Base-by-base conservation (phyloP, 2,797 vertebrate genomes). In the Parotocinclus haroldoi region DNA sequence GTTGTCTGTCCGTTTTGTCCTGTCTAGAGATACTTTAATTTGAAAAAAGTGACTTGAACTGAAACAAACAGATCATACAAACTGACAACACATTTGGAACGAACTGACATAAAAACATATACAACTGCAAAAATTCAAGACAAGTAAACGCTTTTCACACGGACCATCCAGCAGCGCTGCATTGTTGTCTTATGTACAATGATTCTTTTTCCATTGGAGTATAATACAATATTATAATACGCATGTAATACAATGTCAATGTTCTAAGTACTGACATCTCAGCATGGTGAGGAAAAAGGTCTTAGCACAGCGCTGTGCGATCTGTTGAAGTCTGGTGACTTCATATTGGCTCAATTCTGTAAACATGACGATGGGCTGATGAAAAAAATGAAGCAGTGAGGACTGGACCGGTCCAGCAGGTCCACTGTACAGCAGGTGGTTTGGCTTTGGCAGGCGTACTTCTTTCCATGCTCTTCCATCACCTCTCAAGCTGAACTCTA, bases 131-230 rank as follows among this genome's bases (percentile, higher is more conserved):
- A 16, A 63, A 27, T 68, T 75, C 66, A 68, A 63, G 69, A 68
- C 51, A 51, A 69, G 53, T 48, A 65, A 71, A 66, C 12, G 70
- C 73, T 76, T 74, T 77, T 73, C 65, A 82, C 79, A 73, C 72
- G 59, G 68, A 72, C 76, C 67, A 52, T 76, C 78, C 79, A 78
- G 78, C 81, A 85, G 80, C 83, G 80, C 83, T 78, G 82, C 73
- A 81, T 63, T 75, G 78, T 49, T 69, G 68, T 71, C 72, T 71
- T 86, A 83, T 88, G 60, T 87, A 86, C 85, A 89, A 46, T n/a
- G 70, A 71, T 80, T 66, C 11, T 42, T 68, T 18, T 36, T 56
- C 59, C 48, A 52, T 38, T 46, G 72, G 75, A 83, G 79, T 69
- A n/a, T n/a, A 80, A 79, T 75, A 76, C 76, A 75, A 76, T 73